Conservation (phyloP, 2,797 vertebrate species). For the Pagetopsis macropterus region DNA sequence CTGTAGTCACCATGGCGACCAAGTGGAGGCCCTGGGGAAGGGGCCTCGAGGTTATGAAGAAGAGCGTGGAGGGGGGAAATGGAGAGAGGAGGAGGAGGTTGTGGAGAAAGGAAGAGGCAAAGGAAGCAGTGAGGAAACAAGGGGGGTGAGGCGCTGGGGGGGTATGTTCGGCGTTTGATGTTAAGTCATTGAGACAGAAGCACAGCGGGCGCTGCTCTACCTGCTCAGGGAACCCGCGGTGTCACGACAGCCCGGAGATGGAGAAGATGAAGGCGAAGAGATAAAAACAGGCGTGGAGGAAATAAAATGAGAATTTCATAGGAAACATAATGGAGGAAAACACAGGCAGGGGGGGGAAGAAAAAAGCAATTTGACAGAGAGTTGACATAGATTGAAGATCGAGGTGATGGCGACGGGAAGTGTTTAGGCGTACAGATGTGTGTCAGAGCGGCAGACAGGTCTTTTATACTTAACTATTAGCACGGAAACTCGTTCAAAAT, state of each 20-base stretch:
- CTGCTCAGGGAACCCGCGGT: constrained; percentile 66
- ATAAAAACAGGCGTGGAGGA: constrained; percentile 59
- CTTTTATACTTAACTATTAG: constrained; percentile 33
- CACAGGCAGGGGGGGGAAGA: not conserved
- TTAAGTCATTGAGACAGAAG: constrained; percentile 80
- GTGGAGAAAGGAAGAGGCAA: constrained; percentile 26
- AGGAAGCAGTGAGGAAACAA: constrained; percentile 46
- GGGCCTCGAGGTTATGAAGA: constrained; percentile 70
- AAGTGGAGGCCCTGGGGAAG: constrained; percentile 74
- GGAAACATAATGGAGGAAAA: constrained; percentile 59
- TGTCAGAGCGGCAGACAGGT: constrained; percentile 6
- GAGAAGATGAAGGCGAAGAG: constrained; percentile 66
- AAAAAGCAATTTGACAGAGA: constrained; percentile 45
- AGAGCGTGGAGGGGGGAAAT: constrained; percentile 53
- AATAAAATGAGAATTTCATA: constrained; percentile 68
- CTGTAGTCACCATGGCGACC: constrained; percentile 81
- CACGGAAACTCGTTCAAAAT: constrained; percentile 1
- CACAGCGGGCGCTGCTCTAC: constrained; percentile 72
- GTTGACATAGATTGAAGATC: constrained; percentile 42
- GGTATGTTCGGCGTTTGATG: constrained; percentile 75
- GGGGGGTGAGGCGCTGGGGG: constrained; percentile 1
- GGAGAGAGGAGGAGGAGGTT: constrained; percentile 27
- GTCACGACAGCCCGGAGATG: constrained; percentile 61
- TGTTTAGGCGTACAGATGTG: constrained; percentile 45
- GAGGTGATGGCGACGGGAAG: constrained; percentile 43